Conservation (phyloP, 37 sponge, comb jelly and placozoan species). For the Agelas oroides region DNA sequence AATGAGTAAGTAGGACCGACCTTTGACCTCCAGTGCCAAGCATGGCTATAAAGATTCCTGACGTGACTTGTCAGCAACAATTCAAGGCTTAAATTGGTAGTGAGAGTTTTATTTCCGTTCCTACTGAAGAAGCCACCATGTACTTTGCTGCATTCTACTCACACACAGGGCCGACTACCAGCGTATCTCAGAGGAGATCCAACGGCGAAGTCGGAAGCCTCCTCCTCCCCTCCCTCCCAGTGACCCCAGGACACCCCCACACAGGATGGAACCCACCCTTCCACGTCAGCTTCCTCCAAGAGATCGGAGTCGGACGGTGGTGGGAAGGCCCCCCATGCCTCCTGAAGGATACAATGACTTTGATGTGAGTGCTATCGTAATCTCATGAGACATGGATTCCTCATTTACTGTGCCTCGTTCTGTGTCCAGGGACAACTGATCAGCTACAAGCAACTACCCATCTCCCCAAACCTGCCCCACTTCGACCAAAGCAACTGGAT, state of each 20-base stretch:
- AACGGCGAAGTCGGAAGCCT: slow-evolving; percentile 13
- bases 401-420: too few species aligned
- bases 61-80: too few species aligned
- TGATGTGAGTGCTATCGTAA: slow-evolving; percentile 22
- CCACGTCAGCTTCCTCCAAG: background rate
- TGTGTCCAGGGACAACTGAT: slow-evolving; percentile 43
- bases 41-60: too few species aligned
- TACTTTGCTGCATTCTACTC: too few species aligned
- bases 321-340: background rate
- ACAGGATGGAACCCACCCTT: background rate
- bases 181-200: slow-evolving; percentile 56
- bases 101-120: too few species aligned
- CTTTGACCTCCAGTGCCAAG: too few species aligned
- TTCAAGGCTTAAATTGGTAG: too few species aligned
- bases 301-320: slow-evolving; percentile 2
- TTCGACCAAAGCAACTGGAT: slow-evolving; percentile 57
- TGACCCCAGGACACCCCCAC: background rate
- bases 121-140: too few species aligned
- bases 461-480: slow-evolving; percentile 54
- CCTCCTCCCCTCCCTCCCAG: slow-evolving; percentile 9
- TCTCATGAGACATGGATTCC: too few species aligned
- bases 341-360: background rate
- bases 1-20: slow-evolving; percentile 62
- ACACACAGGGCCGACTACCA: slow-evolving; percentile 53
- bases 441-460: slow-evolving; percentile 29